Conservation (phyloP, 2,113 vertebrate species). For the Gymnorhina tibicen region DNA sequence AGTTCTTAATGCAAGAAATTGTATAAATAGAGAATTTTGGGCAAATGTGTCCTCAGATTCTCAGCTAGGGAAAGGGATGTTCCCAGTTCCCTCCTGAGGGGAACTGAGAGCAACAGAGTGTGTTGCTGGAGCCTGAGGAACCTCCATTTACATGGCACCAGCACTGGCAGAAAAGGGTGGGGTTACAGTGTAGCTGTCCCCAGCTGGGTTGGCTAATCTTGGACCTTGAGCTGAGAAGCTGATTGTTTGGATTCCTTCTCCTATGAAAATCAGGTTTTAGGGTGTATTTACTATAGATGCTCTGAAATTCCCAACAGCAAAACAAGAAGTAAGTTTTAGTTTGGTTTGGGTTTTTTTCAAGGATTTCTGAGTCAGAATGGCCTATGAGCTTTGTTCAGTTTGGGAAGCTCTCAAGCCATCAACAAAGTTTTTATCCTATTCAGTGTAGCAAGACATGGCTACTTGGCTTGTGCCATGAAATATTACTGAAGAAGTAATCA, state of each 20-base stretch:
- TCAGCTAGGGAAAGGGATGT: neutral
- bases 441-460: neutral
- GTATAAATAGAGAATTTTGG: neutral
- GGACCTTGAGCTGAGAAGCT: neutral
- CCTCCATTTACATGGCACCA: neutral
- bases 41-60: neutral
- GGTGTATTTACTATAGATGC: neutral
- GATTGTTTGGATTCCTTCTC: neutral
- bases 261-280: neutral
- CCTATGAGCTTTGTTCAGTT: neutral
- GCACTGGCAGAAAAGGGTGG: neutral
- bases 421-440: neutral
- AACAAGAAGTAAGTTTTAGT: neutral
- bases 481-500: neutral
- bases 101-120: neutral
- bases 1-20: neutral
- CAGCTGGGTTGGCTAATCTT: neutral
- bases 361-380: neutral
- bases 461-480: neutral
- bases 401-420: neutral
- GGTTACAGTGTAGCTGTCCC: neutral
- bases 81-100: neutral
- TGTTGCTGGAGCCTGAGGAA: accelerated
- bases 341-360: neutral
- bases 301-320: neutral